These are phyloP conservation scores for Liasis olivaceus DNA, from an alignment of 2,797 vertebrate genomes.

Conservation along the genomic window DNA sequence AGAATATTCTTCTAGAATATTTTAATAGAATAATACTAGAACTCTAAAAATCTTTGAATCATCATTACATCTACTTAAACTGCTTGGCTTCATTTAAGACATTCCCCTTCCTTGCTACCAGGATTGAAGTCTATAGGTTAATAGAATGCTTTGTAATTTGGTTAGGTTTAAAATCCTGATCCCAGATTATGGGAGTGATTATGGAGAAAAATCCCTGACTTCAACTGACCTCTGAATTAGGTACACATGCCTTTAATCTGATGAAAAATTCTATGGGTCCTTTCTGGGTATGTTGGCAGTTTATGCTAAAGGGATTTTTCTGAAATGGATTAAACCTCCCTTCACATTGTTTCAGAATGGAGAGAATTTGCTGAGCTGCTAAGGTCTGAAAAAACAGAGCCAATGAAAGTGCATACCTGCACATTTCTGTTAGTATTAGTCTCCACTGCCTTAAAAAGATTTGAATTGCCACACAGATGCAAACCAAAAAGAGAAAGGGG, in stretches of 20 bases:
- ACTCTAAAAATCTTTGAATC: neutral
- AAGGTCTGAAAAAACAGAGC: slow-evolving; percentile 63
- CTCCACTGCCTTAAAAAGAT: slow-evolving; percentile 44
- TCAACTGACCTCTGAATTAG: slow-evolving; percentile 50
- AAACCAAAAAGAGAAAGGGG: slow-evolving; percentile 26
- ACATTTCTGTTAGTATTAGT: slow-evolving; percentile 58
- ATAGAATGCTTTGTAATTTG: slow-evolving; percentile 28
- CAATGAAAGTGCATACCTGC: slow-evolving; percentile 66
- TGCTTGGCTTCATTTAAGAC: neutral
- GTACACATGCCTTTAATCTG: slow-evolving; percentile 40
- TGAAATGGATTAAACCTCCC: slow-evolving; percentile 66
- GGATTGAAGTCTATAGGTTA: slow-evolving; percentile 20
- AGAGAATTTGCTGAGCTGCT: slow-evolving; percentile 68
- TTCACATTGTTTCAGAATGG: slow-evolving; percentile 57
- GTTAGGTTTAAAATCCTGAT: slow-evolving; percentile 19
- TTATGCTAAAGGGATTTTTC: slow-evolving; percentile 61
- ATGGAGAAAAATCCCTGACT: slow-evolving; percentile 26
- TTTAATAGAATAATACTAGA: slow-evolving; percentile 46
- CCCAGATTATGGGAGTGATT: slow-evolving; percentile 37
- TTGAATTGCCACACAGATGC: slow-evolving; percentile 47
- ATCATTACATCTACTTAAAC: neutral
- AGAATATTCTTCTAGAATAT: slow-evolving; percentile 38
- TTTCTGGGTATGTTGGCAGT: slow-evolving; percentile 58
- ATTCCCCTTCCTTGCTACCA: neutral
- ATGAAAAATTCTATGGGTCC: slow-evolving; percentile 40